These are phyloP conservation scores for Onychorhynchus coronatus DNA, from an alignment of 2,113 vertebrate genomes.

Conservation along the genomic window DNA sequence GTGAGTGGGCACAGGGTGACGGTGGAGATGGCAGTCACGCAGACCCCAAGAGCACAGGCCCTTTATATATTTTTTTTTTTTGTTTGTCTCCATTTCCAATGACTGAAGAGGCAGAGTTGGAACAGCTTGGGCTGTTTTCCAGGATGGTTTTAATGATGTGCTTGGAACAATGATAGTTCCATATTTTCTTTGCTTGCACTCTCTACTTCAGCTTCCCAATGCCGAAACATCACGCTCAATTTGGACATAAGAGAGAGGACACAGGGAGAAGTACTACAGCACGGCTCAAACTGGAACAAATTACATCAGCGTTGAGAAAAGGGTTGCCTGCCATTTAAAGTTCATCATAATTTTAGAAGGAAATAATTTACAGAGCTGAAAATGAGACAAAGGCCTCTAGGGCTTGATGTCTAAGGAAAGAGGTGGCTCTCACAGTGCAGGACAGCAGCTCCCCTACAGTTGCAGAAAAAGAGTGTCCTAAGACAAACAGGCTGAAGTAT, in stretches of 20 bases:
- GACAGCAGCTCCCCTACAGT: not conserved
- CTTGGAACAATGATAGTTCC: not conserved
- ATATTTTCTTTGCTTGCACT: not conserved
- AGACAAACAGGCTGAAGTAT: not conserved
- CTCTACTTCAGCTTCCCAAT: not conserved
- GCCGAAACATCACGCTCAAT: not conserved
- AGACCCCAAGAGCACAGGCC: not conserved
- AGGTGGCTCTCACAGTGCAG: not conserved
- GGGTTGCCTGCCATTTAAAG: not conserved
- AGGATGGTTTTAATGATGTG: not conserved
- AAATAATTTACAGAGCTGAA: not conserved
- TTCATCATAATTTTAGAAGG: not conserved
- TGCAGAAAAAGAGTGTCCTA: not conserved
- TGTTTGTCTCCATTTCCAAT: not conserved
- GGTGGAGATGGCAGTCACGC: not conserved
- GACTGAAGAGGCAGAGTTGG: not conserved
- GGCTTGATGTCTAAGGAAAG: not conserved
- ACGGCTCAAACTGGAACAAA: not conserved
- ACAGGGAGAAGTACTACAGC: not conserved
- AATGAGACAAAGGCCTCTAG: not conserved
- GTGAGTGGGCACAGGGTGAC: not conserved
- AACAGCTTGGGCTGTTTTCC: not conserved
- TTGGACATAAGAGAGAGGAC: not conserved
- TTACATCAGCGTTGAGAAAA: not conserved
- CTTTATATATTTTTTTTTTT: not conserved